Evolutionary conservation across 1,140 invertebrate genomes (phyloP).

Genomic region (Bombus waltoni): DNA sequence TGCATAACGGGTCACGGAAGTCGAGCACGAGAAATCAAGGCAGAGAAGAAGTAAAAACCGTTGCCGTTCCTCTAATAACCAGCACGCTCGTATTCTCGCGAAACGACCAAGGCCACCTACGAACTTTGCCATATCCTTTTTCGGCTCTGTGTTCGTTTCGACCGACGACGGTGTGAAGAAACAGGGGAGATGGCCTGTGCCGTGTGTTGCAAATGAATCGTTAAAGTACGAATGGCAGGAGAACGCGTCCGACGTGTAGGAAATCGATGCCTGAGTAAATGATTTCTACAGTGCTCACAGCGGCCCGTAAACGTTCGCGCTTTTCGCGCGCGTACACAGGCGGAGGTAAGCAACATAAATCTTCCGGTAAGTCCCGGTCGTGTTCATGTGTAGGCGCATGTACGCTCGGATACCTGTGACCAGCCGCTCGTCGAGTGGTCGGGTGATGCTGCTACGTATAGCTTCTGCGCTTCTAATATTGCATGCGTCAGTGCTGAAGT

Average conservation of each 20-base stretch:
- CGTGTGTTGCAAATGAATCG: slow-evolving; percentile 66
- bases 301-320: slow-evolving; percentile 56
- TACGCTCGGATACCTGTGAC: slow-evolving; percentile 52
- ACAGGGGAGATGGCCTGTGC: background rate
- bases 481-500: slow-evolving; percentile 78
- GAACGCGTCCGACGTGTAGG: slow-evolving; percentile 30
- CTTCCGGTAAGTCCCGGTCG: slow-evolving; percentile 42
- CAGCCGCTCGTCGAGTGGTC: slow-evolving; percentile 66
- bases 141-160: too few species aligned
- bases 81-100: slow-evolving; percentile 47
- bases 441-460: slow-evolving; percentile 75
- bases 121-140: background rate
- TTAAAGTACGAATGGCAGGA: slow-evolving; percentile 59
- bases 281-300: slow-evolving; percentile 48
- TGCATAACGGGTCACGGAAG: slow-evolving; percentile 65
- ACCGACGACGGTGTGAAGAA: too few species aligned
- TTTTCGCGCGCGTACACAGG: slow-evolving; percentile 54
- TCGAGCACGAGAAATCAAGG: slow-evolving; percentile 53
- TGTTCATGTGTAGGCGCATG: slow-evolving; percentile 30
- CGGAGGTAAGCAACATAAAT: slow-evolving; percentile 76
- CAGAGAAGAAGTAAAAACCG: slow-evolving; percentile 59
- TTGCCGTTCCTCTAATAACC: slow-evolving; percentile 61
- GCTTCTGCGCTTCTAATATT: slow-evolving; percentile 79
- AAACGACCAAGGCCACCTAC: slow-evolving; percentile 26
- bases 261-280: slow-evolving; percentile 67